Evolutionary conservation across 1,140 invertebrate species (phyloP), one percentile per base, ranked within the genome.

Genomic region (Drosophila lini): DNA sequence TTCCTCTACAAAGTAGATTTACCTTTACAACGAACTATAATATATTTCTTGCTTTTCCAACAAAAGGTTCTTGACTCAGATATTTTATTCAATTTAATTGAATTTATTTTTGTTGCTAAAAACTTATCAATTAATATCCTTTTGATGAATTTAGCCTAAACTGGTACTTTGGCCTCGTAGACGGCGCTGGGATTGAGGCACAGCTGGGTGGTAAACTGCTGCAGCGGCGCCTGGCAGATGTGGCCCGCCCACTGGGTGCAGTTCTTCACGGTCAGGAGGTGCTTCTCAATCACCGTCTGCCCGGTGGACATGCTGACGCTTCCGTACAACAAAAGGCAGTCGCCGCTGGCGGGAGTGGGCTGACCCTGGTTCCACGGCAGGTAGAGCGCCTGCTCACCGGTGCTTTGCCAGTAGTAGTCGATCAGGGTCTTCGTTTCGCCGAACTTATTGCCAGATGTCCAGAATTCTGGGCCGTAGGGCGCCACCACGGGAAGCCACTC

Each of bases 371-470:
- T 42, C 81, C 81, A 83, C 42, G 77, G 71, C 11, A 84, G 32
- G 22, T 74, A 83, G 0, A 4, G 3, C 0, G 73, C 77, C 55
- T 31, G 28, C 4, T 63, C 45, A 0, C 77, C 81, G 0, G 81
- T 80, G 40, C 56, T 74, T 45, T 83, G 77, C 81, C 81, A 83
- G 40, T 10, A 83, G 25, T 84, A 83, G 10, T 50, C n/a, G 16
- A 55, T 5, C 8, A 10, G 5, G 13, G 19, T 16, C 5, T 52
- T 25, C 0, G 2, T 5, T 15, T 76, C 25, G 0, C 81, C 77
- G 38, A 83, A 11, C 7, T 40, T 55, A 16, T 83, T 83, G 28
- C 81, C 81, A 25, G 81, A n/a, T 16, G 81, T 84, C 81, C 81
- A 83, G 11, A 82, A 56, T 11, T 82, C 80, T 4, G 47, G 19